Base-by-base conservation (phyloP, 2,113 vertebrate species). In the Poeciliopsis turrubarensis region DNA sequence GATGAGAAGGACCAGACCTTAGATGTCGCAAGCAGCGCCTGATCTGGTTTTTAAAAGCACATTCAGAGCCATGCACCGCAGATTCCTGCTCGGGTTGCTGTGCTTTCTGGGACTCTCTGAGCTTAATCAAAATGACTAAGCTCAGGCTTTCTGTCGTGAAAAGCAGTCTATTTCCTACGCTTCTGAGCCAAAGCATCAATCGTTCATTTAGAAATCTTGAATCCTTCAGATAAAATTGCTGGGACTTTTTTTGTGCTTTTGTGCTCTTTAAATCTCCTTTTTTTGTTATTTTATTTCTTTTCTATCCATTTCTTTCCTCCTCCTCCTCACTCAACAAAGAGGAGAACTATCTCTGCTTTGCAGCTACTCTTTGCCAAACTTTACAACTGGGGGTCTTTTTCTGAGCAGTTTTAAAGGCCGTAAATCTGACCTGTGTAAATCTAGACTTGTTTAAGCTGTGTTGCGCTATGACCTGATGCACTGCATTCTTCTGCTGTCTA, bases 371-470 rank as follows among this genome's bases (percentile, higher is more conserved):
- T 87, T 90, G 81, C 62, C 62, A 87, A 87, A 85, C 80, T 91
- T 89, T 90, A 88, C 84, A 86, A 82, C 78, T 54, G 47, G 0
- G 51, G 78, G 81, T 77, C 60, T 92, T 92, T 89, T 84, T 87
- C 72, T 76, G 65, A 86, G 85, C 83, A 60, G 75, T 91, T 90
- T 90, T 85, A 88, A 83, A 77, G 64, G 76, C 87, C 66, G 84
- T 94, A 93, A 92, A 93, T 94, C 86, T 85, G 74, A 30, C 60
- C 68, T 73, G 79, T 90, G 89, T 91, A 82, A 91, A 85, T 67
- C 84, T 84, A 86, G 83, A 70, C 89, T 81, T 78, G 68, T 87
- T 86, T 89, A 90, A 90, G 86, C 69, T 69, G 83, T 83, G 73
- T 84, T 88, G 86, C 81, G 89, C 87, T 82, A 79, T 87, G 89